Percentiles rank a stretch among this genome's conserved stretches.
phyloP scores from a whole-genome alignment of 2,797 vertebrate species.

The Poecile montanus region DNA sequence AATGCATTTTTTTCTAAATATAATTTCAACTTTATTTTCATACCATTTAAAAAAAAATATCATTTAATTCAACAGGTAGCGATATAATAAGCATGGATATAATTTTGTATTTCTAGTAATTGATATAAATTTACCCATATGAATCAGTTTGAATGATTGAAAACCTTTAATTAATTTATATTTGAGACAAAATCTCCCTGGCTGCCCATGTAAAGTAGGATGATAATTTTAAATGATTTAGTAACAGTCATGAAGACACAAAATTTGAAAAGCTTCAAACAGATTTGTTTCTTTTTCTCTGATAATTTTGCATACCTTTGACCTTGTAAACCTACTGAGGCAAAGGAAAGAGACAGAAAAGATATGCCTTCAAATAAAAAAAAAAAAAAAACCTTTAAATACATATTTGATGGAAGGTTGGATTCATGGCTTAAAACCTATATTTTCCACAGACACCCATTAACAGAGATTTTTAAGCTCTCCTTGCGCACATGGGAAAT shows the following conservation, averaged over 20 bases:
- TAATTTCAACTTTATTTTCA: conserved; percentile 31
- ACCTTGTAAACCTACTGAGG: not conserved
- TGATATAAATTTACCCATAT: conserved; percentile 4
- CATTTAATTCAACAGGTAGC: not conserved
- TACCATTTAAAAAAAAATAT: not conserved
- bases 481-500: not conserved
- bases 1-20: not conserved
- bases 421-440: not conserved
- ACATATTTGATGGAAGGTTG: not conserved
- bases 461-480: not conserved
- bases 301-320: not conserved
- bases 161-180: conserved; percentile 34
- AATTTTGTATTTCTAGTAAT: not conserved
- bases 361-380: not conserved
- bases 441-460: not conserved
- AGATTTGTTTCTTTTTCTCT: not conserved
- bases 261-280: conserved; percentile 9
- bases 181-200: conserved; percentile 10
- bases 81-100: not conserved
- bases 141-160: conserved; percentile 41
- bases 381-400: not conserved
- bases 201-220: conserved; percentile 42
- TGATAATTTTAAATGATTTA: conserved; percentile 17
- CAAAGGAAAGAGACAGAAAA: not conserved
- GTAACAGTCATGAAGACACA: not conserved